A percentile compares a stretch with the other conserved stretches of the same genome.
Evolutionary conservation across 2,113 vertebrate genomes (phyloP).

Genomic region (Nothobranchius kuhntae): DNA sequence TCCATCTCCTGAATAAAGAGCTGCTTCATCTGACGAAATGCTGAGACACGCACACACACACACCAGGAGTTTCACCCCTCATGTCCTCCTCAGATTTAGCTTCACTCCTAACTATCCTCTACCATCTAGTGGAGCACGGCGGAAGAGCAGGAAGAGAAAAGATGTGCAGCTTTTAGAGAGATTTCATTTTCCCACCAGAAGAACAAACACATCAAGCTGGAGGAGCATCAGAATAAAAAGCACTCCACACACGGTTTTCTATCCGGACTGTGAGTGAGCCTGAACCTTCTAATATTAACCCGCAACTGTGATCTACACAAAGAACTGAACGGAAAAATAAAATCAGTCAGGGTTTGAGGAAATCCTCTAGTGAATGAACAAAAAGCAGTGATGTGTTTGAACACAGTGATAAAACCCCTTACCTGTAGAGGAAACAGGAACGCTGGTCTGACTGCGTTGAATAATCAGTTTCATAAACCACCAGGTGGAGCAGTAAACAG

Average conservation of each 20-base stretch:
- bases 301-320: too few species aligned
- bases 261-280: neutral
- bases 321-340: neutral
- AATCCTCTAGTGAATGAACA: constrained; percentile 12
- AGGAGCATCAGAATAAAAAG: too few species aligned
- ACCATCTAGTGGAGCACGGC: constrained; percentile 77
- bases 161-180: neutral
- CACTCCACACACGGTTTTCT: neutral
- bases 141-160: constrained; percentile 52
- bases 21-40: constrained; percentile 52
- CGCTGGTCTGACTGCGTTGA: neutral
- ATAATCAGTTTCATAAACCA: constrained; percentile 23
- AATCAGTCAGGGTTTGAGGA: neutral
- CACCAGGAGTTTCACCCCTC: neutral
- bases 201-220: neutral
- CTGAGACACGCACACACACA: constrained; percentile 24
- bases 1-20: constrained; percentile 30
- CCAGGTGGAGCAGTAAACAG: constrained; percentile 62
- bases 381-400: neutral
- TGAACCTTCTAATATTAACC: too few species aligned
- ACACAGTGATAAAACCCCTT: neutral
- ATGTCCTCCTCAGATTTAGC: neutral
- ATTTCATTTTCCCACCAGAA: constrained; percentile 6
- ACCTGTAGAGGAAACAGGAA: neutral
- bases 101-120: constrained; percentile 62